Base-by-base conservation (phyloP, 2,888 invertebrate genomes). In the Ditylenchus weischeri region DNA sequence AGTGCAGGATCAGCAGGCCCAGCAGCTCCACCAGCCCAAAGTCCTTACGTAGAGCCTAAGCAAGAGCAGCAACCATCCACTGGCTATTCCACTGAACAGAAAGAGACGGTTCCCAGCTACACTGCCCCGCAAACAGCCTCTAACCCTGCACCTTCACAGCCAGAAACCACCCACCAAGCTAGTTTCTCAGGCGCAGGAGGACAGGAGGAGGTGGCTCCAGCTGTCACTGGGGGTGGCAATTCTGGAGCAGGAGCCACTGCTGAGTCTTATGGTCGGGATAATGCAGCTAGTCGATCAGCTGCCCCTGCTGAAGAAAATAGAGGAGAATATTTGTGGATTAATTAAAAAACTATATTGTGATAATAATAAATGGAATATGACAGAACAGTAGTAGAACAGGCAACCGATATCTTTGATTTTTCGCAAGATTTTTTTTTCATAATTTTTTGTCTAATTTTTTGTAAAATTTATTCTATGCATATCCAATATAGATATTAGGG, bases 261-360 rank as follows among this genome's bases (percentile, higher is more conserved):
- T 35, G 8, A 21, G 23, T 35, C 59, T 19, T 19, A 19, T 35
- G 36, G 36, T 35, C 36, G 29, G 2, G 43, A 43, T 10, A 47
- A 38, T 38, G 47, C 43, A 13, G 62, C 43, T n/a, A n/a, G 47
- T n/a, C 18, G 47, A 13, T 38, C 49, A n/a, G 62, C 62, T 48
- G 62, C 49, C 7, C 43, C 48, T 5, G 48, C 48, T 11, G 48
- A 38, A n/a, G 62, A 62, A 15, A 62, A 62, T 47, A 2, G 47
- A 11, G 64, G 38, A 61, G 64, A 64, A 65, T 64, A 62, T 61
- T 59, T 64, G 13, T 64, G 64, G 64, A 64, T 64, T 61, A 64
- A 64, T 62, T 36, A 64, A 64, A 35, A 43, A 13, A 43, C 43
- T 13, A 43, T 2, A 13, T 8, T 43, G 43, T 43, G 43, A 43